phyloP scores from a whole-genome alignment of 30 jellyfish, hydroid and myxozoan species.

The Chrysaora quinquecirrha region DNA sequence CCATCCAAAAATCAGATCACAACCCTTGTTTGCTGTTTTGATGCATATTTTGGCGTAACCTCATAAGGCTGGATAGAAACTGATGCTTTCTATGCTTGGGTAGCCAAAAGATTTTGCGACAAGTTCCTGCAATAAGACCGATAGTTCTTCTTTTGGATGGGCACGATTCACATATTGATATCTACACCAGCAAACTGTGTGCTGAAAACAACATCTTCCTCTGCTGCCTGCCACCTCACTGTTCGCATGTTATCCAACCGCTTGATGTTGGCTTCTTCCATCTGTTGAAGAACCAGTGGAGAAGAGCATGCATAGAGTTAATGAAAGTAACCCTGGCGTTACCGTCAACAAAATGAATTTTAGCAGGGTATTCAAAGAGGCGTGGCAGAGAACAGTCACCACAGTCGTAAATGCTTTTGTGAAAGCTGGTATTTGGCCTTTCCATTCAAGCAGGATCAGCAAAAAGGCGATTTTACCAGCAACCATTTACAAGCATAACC shows the following conservation, averaged over 20 bases:
- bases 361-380: background rate
- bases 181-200: background rate
- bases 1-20: constrained; percentile 11
- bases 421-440: background rate
- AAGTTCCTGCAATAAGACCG: constrained; percentile 16
- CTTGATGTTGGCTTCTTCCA: constrained; percentile 2
- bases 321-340: background rate
- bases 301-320: background rate
- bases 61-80: constrained; percentile 16
- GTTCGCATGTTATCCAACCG: constrained; percentile 18
- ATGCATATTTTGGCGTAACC: background rate
- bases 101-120: background rate
- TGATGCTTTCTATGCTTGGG: background rate
- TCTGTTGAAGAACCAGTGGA: background rate
- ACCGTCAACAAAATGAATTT: background rate
- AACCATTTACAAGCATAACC: too few species aligned
- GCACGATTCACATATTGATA: constrained; percentile 12
- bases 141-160: constrained; percentile 25
- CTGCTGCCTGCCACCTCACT: constrained; percentile 24
- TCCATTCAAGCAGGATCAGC: background rate
- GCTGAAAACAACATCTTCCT: constrained; percentile 8
- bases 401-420: background rate
- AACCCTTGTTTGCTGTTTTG: background rate
- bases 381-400: background rate
- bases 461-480: background rate